These are phyloP conservation scores for Sarcophaga subvicina DNA, from an alignment of 2,888 invertebrate genomes.

Conservation along the genomic window DNA sequence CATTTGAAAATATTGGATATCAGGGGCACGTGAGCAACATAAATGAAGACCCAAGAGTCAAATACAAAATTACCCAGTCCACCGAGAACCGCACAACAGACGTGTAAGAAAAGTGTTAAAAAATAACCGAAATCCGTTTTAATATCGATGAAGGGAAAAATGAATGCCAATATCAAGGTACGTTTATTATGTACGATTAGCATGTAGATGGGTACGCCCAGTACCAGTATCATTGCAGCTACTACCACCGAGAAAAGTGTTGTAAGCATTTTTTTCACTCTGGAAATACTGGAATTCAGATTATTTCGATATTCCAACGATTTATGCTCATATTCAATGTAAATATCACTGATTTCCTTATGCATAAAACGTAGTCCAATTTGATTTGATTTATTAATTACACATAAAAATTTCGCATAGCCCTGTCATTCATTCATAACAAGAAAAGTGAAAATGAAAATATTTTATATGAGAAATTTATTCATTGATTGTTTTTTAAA, in stretches of 20 bases:
- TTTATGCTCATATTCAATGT: background rate
- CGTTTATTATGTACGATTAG: background rate
- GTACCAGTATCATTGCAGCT: background rate
- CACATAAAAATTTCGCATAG: background rate
- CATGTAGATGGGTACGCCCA: background rate
- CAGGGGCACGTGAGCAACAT: conserved; percentile 43
- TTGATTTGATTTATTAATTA: background rate
- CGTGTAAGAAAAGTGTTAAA: conserved; percentile 2
- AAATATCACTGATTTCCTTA: background rate
- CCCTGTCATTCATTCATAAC: background rate
- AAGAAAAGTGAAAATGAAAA: background rate
- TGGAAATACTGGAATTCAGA: background rate
- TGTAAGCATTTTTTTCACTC: background rate
- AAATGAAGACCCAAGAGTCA: conserved; percentile 39
- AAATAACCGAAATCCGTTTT: conserved; percentile 44
- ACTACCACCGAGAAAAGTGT: background rate
- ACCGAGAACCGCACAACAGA: conserved; percentile 1
- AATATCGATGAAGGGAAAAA: conserved; percentile 15
- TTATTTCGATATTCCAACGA: background rate
- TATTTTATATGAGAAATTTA: background rate
- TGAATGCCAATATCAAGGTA: conserved; percentile 7
- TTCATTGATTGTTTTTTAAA: background rate
- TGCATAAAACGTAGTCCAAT: background rate
- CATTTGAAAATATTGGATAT: conserved; percentile 51
- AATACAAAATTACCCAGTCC: conserved; percentile 44